Percentiles rank a stretch among this genome's conserved stretches.
These are phyloP conservation scores for Formica aserva DNA, from an alignment of 2,888 invertebrate genomes.

Conservation along the genomic window DNA sequence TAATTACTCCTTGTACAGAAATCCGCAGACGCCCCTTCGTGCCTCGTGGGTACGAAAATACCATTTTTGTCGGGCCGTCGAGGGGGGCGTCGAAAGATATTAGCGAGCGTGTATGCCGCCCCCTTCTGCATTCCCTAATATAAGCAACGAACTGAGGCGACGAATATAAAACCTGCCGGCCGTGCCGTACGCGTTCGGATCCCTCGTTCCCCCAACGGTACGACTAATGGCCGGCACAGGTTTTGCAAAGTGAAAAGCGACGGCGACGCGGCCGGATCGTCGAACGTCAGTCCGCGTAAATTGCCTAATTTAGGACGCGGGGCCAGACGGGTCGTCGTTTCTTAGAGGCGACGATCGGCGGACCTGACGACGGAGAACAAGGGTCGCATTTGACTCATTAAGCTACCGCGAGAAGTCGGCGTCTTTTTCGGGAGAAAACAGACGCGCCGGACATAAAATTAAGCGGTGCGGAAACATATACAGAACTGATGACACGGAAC, in stretches of 20 bases:
- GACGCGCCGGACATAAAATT: neutral
- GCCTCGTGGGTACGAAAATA: slow-evolving; percentile 62
- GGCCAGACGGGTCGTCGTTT: slow-evolving; percentile 72
- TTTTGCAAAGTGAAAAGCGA: slow-evolving; percentile 69
- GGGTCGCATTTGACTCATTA: slow-evolving; percentile 64
- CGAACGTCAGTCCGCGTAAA: slow-evolving; percentile 75
- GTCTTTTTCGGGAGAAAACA: neutral
- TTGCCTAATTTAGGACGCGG: slow-evolving; percentile 80
- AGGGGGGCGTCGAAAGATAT: slow-evolving; percentile 68
- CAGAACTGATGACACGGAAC: slow-evolving; percentile 24
- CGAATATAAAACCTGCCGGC: slow-evolving; percentile 72
- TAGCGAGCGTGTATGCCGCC: slow-evolving; percentile 62
- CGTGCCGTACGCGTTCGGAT: slow-evolving; percentile 54
- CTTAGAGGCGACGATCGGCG: slow-evolving; percentile 64
- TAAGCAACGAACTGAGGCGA: slow-evolving; percentile 63
- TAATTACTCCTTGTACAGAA: slow-evolving; percentile 59
- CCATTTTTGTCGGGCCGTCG: slow-evolving; percentile 52
- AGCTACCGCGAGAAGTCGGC: slow-evolving; percentile 58
- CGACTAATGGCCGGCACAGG: slow-evolving; percentile 72
- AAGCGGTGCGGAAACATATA: slow-evolving; percentile 6
- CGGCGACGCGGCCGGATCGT: slow-evolving; percentile 64
- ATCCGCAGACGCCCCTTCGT: slow-evolving; percentile 64
- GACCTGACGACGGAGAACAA: slow-evolving; percentile 9
- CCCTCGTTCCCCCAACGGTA: slow-evolving; percentile 56
- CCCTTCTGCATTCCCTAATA: slow-evolving; percentile 65